phyloP scores from a whole-genome alignment of 1,140 invertebrate species.

The Adoxophyes honmai region DNA sequence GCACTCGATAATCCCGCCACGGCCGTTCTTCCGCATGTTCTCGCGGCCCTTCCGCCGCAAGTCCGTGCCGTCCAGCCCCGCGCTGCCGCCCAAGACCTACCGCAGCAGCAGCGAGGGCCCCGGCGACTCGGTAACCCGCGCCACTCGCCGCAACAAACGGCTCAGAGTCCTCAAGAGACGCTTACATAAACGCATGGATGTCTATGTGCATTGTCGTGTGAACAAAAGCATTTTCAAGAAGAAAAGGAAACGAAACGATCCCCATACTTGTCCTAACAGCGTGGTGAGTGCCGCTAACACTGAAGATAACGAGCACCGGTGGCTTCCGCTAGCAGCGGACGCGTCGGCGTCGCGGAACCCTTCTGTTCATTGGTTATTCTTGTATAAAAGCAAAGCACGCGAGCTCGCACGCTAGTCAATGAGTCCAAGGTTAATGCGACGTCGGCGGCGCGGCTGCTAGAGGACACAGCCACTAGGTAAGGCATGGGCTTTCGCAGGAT shows the following conservation, averaged over 20 bases:
- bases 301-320: not conserved
- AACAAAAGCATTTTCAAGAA: constrained; percentile 39
- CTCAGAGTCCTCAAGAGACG: constrained; percentile 52
- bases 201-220: constrained; percentile 67
- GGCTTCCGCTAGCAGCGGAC: not conserved
- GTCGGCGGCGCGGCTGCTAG: not conserved
- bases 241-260: constrained; percentile 41
- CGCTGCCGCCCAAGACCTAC: constrained; percentile 71
- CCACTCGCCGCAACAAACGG: constrained; percentile 53
- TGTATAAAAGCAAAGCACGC: constrained; percentile 3
- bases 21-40: constrained; percentile 78
- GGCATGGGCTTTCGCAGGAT: constrained; percentile 30
- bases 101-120: constrained; percentile 76
- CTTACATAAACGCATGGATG: constrained; percentile 58
- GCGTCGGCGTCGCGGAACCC: not conserved
- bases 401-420: not conserved
- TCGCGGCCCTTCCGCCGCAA: constrained; percentile 82
- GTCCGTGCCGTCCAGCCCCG: constrained; percentile 81
- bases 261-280: constrained; percentile 52
- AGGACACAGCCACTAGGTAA: constrained; percentile 25
- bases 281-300: constrained; percentile 68
- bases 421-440: not conserved
- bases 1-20: constrained; percentile 71
- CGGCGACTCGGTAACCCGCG: constrained; percentile 60
- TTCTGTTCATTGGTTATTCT: not conserved